phyloP scores from a whole-genome alignment of 2,797 vertebrate species.

The Uromys caudimaculatus region DNA sequence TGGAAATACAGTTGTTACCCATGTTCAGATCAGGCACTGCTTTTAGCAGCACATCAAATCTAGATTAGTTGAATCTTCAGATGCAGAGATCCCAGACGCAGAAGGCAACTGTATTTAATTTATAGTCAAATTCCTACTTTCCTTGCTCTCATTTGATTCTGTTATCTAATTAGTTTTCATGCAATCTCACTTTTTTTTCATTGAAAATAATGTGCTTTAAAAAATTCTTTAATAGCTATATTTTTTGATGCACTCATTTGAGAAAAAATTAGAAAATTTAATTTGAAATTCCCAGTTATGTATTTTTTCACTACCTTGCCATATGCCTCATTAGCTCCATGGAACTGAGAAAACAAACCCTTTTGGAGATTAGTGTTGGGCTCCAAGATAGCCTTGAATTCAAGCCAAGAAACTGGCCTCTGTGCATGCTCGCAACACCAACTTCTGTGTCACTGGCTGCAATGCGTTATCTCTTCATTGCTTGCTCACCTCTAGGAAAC shows the following conservation, averaged over 20 bases:
- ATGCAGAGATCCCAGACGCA: too few relatives aligned
- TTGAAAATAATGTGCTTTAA: not conserved
- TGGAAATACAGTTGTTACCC: too few relatives aligned
- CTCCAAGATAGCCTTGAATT: not conserved
- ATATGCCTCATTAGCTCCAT: not conserved
- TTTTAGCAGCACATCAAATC: not conserved
- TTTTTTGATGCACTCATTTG: not conserved
- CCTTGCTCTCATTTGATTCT: constrained; percentile 24
- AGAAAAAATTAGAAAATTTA: constrained; percentile 51
- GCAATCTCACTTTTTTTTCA: not conserved
- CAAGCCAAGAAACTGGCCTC: constrained; percentile 42
- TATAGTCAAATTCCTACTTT: not conserved
- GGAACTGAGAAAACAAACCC: constrained; percentile 16
- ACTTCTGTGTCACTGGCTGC: constrained; percentile 46
- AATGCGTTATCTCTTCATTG: constrained; percentile 53
- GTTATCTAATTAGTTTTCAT: constrained; percentile 19
- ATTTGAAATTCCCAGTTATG: constrained; percentile 26
- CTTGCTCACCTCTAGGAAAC: constrained; percentile 7
- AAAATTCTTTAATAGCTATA: not conserved
- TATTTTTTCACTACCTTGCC: not conserved
- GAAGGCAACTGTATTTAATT: not conserved
- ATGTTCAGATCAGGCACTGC: not conserved
- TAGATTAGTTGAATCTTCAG: not conserved
- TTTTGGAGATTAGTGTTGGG: constrained; percentile 12
- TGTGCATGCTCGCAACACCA: not conserved